These are phyloP conservation scores for Machaerirhynchus nigripectus DNA, from an alignment of 2,113 vertebrate species.

Conservation along the genomic window DNA sequence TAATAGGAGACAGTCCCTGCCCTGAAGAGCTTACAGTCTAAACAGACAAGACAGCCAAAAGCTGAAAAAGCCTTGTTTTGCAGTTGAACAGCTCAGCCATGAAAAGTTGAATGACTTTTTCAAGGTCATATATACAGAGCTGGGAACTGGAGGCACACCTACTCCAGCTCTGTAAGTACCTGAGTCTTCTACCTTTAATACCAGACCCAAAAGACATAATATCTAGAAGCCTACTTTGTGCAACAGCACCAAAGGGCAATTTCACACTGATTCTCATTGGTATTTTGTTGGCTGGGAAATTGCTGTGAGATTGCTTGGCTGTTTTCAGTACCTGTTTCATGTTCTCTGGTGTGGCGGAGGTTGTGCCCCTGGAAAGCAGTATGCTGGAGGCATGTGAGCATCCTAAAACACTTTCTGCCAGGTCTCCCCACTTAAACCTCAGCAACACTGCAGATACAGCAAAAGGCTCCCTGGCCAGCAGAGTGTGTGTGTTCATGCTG, in stretches of 20 bases:
- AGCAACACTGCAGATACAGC: not conserved
- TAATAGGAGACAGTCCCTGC: constrained; percentile 43
- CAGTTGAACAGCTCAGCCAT: not conserved
- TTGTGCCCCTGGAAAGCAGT: not conserved
- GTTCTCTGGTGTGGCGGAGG: not conserved
- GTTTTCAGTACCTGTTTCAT: not conserved
- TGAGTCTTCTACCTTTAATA: not conserved
- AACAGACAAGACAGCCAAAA: constrained; percentile 29
- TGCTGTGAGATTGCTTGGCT: not conserved
- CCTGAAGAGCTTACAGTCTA: constrained; percentile 46
- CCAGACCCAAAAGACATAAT: accelerated
- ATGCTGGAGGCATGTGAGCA: not conserved
- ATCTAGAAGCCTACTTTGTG: not conserved
- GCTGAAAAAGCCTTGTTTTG: not conserved
- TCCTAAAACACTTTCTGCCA: not conserved
- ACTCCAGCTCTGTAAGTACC: not conserved
- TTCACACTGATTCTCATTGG: not conserved
- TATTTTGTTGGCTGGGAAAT: not conserved
- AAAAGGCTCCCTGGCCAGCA: not conserved
- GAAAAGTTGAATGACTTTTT: not conserved
- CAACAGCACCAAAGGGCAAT: not conserved
- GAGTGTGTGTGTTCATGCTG: not conserved
- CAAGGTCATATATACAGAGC: not conserved
- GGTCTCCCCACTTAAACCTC: not conserved
- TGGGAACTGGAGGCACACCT: not conserved